Evolutionary conservation across 2,797 vertebrate species (phyloP).

Genomic region (Gadopsis marmoratus): DNA sequence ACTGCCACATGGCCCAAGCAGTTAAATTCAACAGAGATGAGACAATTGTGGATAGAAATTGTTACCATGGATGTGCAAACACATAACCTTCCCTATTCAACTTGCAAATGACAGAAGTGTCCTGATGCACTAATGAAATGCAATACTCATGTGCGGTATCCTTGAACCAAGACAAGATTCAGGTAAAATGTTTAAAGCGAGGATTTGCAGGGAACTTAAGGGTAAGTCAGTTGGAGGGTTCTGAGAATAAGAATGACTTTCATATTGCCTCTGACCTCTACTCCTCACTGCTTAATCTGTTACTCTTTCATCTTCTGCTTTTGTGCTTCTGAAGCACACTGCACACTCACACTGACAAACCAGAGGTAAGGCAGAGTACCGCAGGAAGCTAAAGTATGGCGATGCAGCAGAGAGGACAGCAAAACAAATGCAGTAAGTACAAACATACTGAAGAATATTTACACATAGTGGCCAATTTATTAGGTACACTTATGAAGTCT

Average conservation of each 20-base stretch:
- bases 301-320: constrained; percentile 70
- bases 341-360: constrained; percentile 32
- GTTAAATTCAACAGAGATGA: constrained; percentile 35
- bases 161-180: constrained; percentile 11
- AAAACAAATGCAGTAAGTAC: neutral
- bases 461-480: neutral
- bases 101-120: neutral
- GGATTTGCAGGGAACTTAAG: constrained; percentile 50
- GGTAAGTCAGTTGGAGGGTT: constrained; percentile 40
- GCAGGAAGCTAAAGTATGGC: neutral
- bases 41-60: constrained; percentile 2
- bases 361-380: constrained; percentile 3
- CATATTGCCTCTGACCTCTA: constrained; percentile 70
- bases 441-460: neutral
- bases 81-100: neutral
- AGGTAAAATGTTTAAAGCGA: constrained; percentile 53
- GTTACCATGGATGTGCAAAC: constrained; percentile 22
- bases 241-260: constrained; percentile 71
- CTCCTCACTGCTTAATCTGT: constrained; percentile 67
- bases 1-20: constrained; percentile 24
- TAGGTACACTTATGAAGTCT: neutral
- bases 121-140: constrained; percentile 13
- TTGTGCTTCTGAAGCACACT: constrained; percentile 49
- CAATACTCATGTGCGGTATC: neutral
- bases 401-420: neutral